Evolutionary conservation across 1,140 invertebrate genomes (phyloP).

Genomic region (Ectropis grisescens): DNA sequence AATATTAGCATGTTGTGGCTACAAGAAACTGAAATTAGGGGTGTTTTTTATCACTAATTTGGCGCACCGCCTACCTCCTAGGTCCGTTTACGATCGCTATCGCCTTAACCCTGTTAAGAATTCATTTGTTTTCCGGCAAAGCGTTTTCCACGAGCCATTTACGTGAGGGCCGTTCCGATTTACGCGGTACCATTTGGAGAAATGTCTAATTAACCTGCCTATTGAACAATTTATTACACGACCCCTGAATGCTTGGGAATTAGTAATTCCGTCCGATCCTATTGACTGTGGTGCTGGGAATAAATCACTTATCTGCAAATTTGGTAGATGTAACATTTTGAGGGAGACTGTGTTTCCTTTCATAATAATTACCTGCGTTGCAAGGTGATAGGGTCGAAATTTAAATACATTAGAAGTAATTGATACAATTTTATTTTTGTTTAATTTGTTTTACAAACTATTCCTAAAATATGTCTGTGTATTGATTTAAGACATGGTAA

Average conservation of each 20-base stretch:
- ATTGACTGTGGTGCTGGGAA: conserved; percentile 37
- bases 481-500: no score
- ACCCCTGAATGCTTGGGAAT: conserved; percentile 24
- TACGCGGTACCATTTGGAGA: conserved; percentile 36
- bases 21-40: no score
- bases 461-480: no score
- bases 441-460: no score
- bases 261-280: conserved; percentile 34
- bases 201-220: conserved; percentile 56
- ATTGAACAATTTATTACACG: conserved; percentile 46
- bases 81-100: conserved; percentile 10
- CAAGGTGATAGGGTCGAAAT: no score
- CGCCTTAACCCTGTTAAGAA: conserved; percentile 17
- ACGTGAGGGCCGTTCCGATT: conserved; percentile 29
- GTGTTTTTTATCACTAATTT: no score
- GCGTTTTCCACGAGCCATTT: conserved; percentile 22
- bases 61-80: no score
- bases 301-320: conserved; percentile 28
- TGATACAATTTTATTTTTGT: no score
- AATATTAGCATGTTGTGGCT: no score
- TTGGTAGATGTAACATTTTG: conserved; percentile 2
- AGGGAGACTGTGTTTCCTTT: no score
- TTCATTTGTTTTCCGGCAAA: conserved; percentile 25
- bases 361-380: no score
- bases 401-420: no score